These are phyloP conservation scores for Tromatobia lineatoria DNA, from an alignment of 2,888 invertebrate species.

Conservation along the genomic window DNA sequence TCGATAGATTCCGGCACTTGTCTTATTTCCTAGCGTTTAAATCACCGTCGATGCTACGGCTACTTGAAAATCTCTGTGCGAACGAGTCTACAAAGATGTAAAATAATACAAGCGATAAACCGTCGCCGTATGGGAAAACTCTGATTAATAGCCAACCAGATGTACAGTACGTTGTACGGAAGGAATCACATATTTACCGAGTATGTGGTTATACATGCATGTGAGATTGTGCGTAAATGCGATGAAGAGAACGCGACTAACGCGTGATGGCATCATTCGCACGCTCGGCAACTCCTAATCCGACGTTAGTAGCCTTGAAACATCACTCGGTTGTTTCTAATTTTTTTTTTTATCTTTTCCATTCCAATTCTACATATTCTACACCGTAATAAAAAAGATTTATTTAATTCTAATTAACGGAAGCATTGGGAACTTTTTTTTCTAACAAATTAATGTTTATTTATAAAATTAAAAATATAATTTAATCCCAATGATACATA, in stretches of 20 bases:
- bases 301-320: constrained; percentile 58
- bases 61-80: constrained; percentile 39
- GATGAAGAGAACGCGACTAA: constrained; percentile 25
- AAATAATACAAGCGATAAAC: background rate
- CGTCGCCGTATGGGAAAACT: background rate
- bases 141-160: constrained; percentile 7
- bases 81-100: background rate
- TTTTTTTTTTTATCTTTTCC: constrained; percentile 34
- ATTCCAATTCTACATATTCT: constrained; percentile 23
- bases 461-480: too few species aligned
- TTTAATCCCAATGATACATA: too few species aligned
- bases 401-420: background rate
- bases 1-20: constrained; percentile 47
- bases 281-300: constrained; percentile 70
- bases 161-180: constrained; percentile 1
- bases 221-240: constrained; percentile 33
- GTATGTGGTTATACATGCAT: background rate
- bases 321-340: constrained; percentile 40
- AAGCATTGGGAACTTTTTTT: too few species aligned
- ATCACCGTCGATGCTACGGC: constrained; percentile 9
- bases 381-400: background rate
- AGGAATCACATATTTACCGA: constrained; percentile 50
- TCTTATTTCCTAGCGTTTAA: background rate
- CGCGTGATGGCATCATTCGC: constrained; percentile 68
- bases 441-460: too few species aligned